Conservation (phyloP, 2,888 invertebrate species). For the Pseudoips prasinana region DNA sequence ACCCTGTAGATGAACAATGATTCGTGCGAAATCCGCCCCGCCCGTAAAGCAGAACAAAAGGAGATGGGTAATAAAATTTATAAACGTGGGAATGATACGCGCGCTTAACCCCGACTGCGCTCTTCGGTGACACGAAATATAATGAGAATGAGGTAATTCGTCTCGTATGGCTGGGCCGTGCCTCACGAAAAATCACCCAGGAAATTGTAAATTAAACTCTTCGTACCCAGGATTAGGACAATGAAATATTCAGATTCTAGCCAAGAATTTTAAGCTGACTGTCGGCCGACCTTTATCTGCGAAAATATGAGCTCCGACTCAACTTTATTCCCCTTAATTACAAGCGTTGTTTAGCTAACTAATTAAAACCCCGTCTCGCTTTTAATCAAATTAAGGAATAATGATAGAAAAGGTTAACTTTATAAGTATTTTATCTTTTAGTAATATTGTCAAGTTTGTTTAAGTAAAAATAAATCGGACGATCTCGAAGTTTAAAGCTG, state of each 20-base stretch:
- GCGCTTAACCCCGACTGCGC: constrained; percentile 66
- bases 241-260: constrained; percentile 20
- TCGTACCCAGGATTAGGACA: constrained; percentile 3
- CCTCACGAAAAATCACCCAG: constrained; percentile 34
- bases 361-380: constrained; percentile 24
- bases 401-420: constrained; percentile 22
- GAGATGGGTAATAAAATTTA: constrained; percentile 76
- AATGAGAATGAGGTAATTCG: constrained; percentile 61
- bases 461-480: constrained; percentile 22
- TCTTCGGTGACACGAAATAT: constrained; percentile 55
- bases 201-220: constrained; percentile 29
- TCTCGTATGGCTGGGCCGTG: constrained; percentile 46
- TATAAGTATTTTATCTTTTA: constrained; percentile 14
- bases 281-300: constrained; percentile 15
- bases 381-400: constrained; percentile 27
- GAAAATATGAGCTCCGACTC: constrained; percentile 26
- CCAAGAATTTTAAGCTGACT: constrained; percentile 19
- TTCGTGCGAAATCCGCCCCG: constrained; percentile 31
- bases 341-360: constrained; percentile 25
- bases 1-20: constrained; percentile 32
- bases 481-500: constrained; percentile 33
- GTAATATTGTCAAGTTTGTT: constrained; percentile 10
- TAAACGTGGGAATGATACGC: constrained; percentile 75
- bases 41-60: constrained; percentile 60
- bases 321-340: constrained; percentile 32